Conservation (phyloP, 2,888 invertebrate species). For the Orchestes rusci region DNA sequence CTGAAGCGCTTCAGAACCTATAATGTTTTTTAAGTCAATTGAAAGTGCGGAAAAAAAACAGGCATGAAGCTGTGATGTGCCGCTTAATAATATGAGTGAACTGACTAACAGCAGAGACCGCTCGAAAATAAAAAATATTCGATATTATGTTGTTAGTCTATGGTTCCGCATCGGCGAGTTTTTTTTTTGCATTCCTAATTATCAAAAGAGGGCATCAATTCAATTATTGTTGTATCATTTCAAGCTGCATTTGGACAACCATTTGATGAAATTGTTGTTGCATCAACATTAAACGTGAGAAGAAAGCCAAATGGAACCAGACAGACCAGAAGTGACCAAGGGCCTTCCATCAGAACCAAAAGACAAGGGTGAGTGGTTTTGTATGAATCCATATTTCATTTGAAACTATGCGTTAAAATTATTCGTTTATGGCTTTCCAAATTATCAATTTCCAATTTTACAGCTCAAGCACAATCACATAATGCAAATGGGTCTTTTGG, state of each 20-base stretch:
- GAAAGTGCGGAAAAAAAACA: too few species aligned
- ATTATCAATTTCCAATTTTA: constrained; percentile 11
- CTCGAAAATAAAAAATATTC: not conserved
- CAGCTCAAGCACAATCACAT: constrained; percentile 19
- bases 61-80: too few species aligned
- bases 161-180: too few species aligned
- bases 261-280: constrained; percentile 32
- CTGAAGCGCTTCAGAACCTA: too few species aligned
- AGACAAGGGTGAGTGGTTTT: constrained; percentile 15
- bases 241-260: constrained; percentile 28
- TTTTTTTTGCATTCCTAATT: too few species aligned
- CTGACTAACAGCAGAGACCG: too few species aligned
- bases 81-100: too few species aligned
- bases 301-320: constrained; percentile 26
- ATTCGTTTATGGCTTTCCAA: not conserved
- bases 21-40: too few species aligned
- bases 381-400: not conserved
- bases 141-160: not conserved
- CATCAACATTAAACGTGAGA: constrained; percentile 29
- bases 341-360: constrained; percentile 8
- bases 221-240: too few species aligned
- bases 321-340: constrained; percentile 25
- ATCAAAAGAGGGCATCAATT: too few species aligned
- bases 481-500: constrained; percentile 15
- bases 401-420: not conserved